Conservation (phyloP, 2,888 invertebrate species). For the Zygothrica quintamaculata region DNA sequence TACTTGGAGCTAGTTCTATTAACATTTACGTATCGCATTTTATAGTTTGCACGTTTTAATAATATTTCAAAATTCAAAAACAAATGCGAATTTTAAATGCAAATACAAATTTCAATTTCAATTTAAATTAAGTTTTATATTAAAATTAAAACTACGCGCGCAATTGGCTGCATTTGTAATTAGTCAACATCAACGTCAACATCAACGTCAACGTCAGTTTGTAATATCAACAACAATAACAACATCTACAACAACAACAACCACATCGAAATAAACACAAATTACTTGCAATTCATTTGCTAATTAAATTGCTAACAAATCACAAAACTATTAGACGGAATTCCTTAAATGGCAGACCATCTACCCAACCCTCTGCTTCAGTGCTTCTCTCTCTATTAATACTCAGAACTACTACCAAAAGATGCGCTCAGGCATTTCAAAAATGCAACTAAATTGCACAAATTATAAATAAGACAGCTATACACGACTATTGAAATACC, state of each 20-base stretch:
- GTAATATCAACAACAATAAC: slow-evolving; percentile 38
- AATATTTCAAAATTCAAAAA: slow-evolving; percentile 72
- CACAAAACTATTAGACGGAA: slow-evolving; percentile 78
- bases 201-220: slow-evolving; percentile 30
- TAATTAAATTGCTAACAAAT: slow-evolving; percentile 78
- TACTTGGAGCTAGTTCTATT: slow-evolving; percentile 59
- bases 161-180: slow-evolving; percentile 63
- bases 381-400: no score
- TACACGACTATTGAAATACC: slow-evolving; percentile 5
- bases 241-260: slow-evolving; percentile 38
- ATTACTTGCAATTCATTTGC: slow-evolving; percentile 60
- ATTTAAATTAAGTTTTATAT: no score
- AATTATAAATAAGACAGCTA: slow-evolving; percentile 13
- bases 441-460: slow-evolving; percentile 40
- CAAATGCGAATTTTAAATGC: no score
- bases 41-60: slow-evolving; percentile 72
- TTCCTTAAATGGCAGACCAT: slow-evolving; percentile 68
- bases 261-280: slow-evolving; percentile 25
- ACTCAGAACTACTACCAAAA: no score
- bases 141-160: slow-evolving; percentile 55
- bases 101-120: no score
- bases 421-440: slow-evolving; percentile 69
- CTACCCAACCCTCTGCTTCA: slow-evolving; percentile 30
- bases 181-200: slow-evolving; percentile 56
- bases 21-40: slow-evolving; percentile 55